A percentile compares a stretch with the other conserved stretches of the same genome.
These are phyloP conservation scores for Hippocampus kuda DNA, from an alignment of 2,797 vertebrate genomes.

Conservation along the genomic window DNA sequence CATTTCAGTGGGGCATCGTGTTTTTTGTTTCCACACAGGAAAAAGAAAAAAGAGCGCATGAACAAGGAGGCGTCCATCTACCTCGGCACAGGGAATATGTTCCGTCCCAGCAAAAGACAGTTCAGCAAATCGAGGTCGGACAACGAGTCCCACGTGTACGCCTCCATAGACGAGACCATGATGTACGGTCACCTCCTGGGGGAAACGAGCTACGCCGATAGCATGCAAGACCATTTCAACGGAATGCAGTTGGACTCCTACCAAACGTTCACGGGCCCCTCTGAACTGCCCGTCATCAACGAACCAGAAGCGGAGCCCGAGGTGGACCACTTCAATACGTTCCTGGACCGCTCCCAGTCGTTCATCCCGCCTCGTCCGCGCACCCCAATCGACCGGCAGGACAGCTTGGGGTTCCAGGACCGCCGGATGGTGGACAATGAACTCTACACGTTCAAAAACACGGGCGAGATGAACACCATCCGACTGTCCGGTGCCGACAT, in stretches of 20 bases:
- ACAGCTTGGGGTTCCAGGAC: slow-evolving; percentile 66
- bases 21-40: slow-evolving; percentile 47
- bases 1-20: neutral
- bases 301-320: slow-evolving; percentile 53
- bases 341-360: slow-evolving; percentile 64
- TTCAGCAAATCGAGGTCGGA: slow-evolving; percentile 69
- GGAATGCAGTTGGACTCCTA: slow-evolving; percentile 74
- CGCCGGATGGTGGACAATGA: slow-evolving; percentile 71
- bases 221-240: slow-evolving; percentile 35
- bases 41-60: slow-evolving; percentile 56
- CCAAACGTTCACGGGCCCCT: slow-evolving; percentile 70
- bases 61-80: slow-evolving; percentile 67
- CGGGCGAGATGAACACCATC: slow-evolving; percentile 53
- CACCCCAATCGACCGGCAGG: slow-evolving; percentile 56
- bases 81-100: slow-evolving; percentile 70
- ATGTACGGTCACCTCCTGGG: slow-evolving; percentile 75
- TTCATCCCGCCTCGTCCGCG: slow-evolving; percentile 71
- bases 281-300: slow-evolving; percentile 51
- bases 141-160: slow-evolving; percentile 82
- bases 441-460: slow-evolving; percentile 73
- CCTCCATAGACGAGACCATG: slow-evolving; percentile 79
- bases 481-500: slow-evolving; percentile 39
- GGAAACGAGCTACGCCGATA: slow-evolving; percentile 41
- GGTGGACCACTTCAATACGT: slow-evolving; percentile 67
- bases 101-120: slow-evolving; percentile 57